These are phyloP conservation scores for Lepas anatifera DNA, from an alignment of 2,888 invertebrate species.

Conservation along the genomic window DNA sequence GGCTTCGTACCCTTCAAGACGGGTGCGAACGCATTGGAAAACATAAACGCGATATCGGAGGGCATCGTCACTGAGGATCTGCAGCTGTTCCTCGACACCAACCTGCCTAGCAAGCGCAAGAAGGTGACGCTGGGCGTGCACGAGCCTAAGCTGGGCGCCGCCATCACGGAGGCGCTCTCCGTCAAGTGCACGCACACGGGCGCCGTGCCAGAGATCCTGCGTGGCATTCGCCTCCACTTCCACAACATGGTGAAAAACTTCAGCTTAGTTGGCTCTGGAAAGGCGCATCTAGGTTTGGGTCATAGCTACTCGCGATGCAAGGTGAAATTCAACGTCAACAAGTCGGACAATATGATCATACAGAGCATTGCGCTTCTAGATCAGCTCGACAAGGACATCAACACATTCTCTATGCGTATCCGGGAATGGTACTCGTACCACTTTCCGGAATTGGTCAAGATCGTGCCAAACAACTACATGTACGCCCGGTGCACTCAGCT, in stretches of 20 bases:
- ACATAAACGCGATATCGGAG: constrained; percentile 91
- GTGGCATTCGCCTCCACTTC: constrained; percentile 66
- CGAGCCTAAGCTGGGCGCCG: constrained; percentile 82
- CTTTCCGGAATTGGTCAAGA: constrained; percentile 94
- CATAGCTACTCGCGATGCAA: constrained; percentile 96
- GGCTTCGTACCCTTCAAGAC: constrained; percentile 91
- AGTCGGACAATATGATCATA: constrained; percentile 99
- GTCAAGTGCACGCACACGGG: constrained; percentile 75
- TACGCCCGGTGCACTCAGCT: constrained; percentile 72
- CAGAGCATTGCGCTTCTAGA: constrained; percentile 94
- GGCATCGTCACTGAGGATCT: constrained; percentile 71
- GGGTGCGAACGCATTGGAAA: constrained; percentile 83
- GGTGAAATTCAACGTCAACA: constrained; percentile 97
- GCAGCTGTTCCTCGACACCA: constrained; percentile 73
- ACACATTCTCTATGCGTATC: constrained; percentile 97
- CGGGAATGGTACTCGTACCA: constrained; percentile 99
- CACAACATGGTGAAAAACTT: constrained; percentile 57
- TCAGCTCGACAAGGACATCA: constrained; percentile 96
- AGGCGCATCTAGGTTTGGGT: constrained; percentile 91
- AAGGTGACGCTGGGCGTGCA: constrained; percentile 53
- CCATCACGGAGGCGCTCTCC: constrained; percentile 69
- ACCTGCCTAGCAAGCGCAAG: constrained; percentile 57
- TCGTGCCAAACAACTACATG: constrained; percentile 88
- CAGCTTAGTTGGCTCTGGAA: constrained; percentile 52
- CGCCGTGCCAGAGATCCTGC: constrained; percentile 59